phyloP scores from a whole-genome alignment of 2,113 vertebrate species.

The Silurus asotus region DNA sequence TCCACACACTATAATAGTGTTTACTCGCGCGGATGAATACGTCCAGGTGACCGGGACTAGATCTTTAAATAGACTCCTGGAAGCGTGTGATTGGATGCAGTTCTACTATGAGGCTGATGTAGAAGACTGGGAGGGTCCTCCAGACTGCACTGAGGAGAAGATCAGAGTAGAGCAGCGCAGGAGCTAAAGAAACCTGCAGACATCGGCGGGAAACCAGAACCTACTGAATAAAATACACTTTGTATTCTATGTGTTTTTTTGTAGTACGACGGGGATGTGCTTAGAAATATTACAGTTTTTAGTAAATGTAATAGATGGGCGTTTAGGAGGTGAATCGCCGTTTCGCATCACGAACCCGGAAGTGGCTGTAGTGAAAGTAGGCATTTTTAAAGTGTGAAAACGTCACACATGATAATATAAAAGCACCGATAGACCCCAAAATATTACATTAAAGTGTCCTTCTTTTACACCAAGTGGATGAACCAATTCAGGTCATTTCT shows the following conservation, averaged over 20 bases:
- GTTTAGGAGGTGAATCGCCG: neutral
- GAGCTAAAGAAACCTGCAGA: neutral
- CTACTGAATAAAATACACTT: neutral
- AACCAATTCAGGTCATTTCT: neutral
- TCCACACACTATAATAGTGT: conserved; percentile 56
- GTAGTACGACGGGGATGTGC: no score
- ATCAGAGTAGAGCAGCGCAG: neutral
- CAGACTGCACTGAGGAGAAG: neutral
- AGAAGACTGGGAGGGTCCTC: conserved; percentile 19
- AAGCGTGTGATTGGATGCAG: conserved; percentile 55
- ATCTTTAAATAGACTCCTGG: conserved; percentile 70
- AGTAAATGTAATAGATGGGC: neutral
- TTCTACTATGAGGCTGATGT: conserved; percentile 18
- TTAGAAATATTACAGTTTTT: neutral
- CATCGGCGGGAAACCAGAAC: neutral
- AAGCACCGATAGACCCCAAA: no score
- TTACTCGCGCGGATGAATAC: conserved; percentile 75
- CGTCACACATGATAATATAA: neutral
- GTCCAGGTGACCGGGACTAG: conserved; percentile 73
- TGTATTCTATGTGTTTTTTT: neutral
- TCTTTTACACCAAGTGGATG: neutral
- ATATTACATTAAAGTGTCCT: no score
- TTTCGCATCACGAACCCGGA: neutral
- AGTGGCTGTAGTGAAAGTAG: neutral
- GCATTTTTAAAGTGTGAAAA: neutral